phyloP scores from a whole-genome alignment of 1,140 invertebrate species.

The Tetramorium parvispinum region DNA sequence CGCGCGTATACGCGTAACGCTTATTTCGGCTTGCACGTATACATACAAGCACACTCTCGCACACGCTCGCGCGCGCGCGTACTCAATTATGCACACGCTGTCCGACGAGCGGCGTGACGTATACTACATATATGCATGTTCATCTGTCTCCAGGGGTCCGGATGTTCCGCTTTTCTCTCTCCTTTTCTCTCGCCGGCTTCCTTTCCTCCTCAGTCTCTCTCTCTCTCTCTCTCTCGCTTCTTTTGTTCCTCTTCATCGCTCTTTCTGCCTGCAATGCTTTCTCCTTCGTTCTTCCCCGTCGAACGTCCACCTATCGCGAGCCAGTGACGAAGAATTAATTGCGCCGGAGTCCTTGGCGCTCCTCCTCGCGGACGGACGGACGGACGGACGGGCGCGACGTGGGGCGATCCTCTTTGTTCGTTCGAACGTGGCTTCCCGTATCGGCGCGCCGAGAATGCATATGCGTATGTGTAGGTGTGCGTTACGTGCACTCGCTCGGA shows the following conservation, averaged over 20 bases:
- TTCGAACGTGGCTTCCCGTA: slow-evolving; percentile 66
- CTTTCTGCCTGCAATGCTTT: slow-evolving; percentile 31
- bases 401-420: slow-evolving; percentile 71
- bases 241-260: slow-evolving; percentile 45
- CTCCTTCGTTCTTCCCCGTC: slow-evolving; percentile 34
- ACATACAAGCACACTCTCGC: too few relatives aligned
- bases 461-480: too few relatives aligned
- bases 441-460: slow-evolving; percentile 46
- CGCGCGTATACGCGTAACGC: neutral
- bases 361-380: slow-evolving; percentile 64
- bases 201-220: neutral
- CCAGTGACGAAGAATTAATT: slow-evolving; percentile 75
- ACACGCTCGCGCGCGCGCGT: neutral
- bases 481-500: slow-evolving; percentile 31
- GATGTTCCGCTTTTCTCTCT: slow-evolving; percentile 64
- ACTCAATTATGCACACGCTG: slow-evolving; percentile 63
- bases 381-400: slow-evolving; percentile 43
- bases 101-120: slow-evolving; percentile 64
- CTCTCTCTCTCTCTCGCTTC: neutral
- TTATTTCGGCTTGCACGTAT: neutral
- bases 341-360: slow-evolving; percentile 72
- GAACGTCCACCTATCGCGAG: slow-evolving; percentile 62
- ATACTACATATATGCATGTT: slow-evolving; percentile 57
- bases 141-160: slow-evolving; percentile 69
- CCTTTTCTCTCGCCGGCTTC: slow-evolving; percentile 9